A percentile compares a stretch with the other conserved stretches of the same genome.
Evolutionary conservation across 2,888 invertebrate species (phyloP).

Genomic region (Strigamia crassipes): DNA sequence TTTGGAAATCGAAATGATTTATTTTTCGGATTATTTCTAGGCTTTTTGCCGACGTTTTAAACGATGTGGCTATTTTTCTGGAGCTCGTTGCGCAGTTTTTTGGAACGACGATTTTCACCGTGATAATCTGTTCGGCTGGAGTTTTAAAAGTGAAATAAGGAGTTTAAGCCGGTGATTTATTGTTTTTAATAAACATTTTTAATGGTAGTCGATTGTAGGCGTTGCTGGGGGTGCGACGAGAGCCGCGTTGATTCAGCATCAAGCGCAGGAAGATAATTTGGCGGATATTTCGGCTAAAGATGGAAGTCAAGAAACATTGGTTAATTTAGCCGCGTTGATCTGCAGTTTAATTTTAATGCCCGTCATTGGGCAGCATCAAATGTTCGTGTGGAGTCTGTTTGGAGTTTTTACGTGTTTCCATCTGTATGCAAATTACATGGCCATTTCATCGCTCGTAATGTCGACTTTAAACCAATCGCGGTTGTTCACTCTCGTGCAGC

Average conservation of each 20-base stretch:
- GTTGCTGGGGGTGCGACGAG: constrained; percentile 88
- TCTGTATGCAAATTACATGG: constrained; percentile 83
- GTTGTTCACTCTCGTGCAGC: constrained; percentile 70
- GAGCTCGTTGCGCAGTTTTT: constrained; percentile 81
- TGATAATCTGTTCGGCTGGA: constrained; percentile 61
- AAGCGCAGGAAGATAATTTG: constrained; percentile 83
- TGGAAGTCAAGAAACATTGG: constrained; percentile 94
- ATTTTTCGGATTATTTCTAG: constrained; percentile 52
- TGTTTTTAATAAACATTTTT: constrained; percentile 64
- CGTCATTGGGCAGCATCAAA: constrained; percentile 60
- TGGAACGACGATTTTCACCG: constrained; percentile 62
- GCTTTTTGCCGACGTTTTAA: constrained; percentile 87
- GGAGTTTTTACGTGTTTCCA: constrained; percentile 75
- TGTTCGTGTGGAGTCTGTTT: constrained; percentile 73
- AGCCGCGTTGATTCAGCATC: constrained; percentile 88
- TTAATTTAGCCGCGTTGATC: constrained; percentile 85
- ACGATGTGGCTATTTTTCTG: constrained; percentile 86
- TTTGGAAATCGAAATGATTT: background rate
- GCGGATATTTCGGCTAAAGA: constrained; percentile 95
- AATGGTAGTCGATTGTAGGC: constrained; percentile 83
- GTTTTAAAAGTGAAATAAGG: constrained; percentile 54
- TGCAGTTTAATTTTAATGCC: constrained; percentile 77
- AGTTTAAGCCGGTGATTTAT: background rate
- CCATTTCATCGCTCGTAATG: constrained; percentile 79
- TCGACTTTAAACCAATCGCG: constrained; percentile 80